Conservation (phyloP, 30 jellyfish, hydroid and myxozoan genomes). For the Hydractinia echinata region DNA sequence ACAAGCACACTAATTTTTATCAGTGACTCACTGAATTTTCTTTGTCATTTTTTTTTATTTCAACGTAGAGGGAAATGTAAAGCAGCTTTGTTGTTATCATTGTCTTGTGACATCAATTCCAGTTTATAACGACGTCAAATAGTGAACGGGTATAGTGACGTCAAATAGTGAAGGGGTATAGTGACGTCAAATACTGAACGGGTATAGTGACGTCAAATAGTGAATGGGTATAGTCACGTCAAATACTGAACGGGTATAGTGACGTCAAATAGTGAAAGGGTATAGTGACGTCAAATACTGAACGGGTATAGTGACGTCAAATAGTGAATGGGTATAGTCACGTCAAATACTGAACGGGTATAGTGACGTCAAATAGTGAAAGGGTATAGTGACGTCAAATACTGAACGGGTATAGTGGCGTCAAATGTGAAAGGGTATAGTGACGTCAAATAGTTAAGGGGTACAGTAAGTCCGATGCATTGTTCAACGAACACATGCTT, state of each 20-base stretch:
- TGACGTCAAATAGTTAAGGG: slow-evolving; percentile 30
- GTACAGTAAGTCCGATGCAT: not conserved
- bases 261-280: slow-evolving; percentile 27
- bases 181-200: not conserved
- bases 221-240: not conserved
- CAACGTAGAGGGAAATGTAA: too few species aligned
- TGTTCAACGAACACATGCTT: not conserved
- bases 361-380: slow-evolving; percentile 31
- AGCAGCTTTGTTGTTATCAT: too few species aligned
- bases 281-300: not conserved
- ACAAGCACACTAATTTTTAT: too few species aligned
- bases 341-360: not conserved
- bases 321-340: not conserved
- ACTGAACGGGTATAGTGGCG: not conserved
- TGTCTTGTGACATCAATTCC: too few species aligned
- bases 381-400: not conserved
- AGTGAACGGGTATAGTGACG: slow-evolving; percentile 5
- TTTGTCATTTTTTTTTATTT: too few species aligned
- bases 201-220: slow-evolving; percentile 28
- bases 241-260: not conserved
- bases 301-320: slow-evolving; percentile 22
- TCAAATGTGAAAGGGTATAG: not conserved
- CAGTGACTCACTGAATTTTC: too few species aligned
- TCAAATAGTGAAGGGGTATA: slow-evolving; percentile 3
- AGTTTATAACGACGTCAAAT: too few species aligned